A percentile compares a stretch with the other conserved stretches of the same genome.
phyloP scores from a whole-genome alignment of 2,888 invertebrate species.

The Netelia fuscicornis region DNA sequence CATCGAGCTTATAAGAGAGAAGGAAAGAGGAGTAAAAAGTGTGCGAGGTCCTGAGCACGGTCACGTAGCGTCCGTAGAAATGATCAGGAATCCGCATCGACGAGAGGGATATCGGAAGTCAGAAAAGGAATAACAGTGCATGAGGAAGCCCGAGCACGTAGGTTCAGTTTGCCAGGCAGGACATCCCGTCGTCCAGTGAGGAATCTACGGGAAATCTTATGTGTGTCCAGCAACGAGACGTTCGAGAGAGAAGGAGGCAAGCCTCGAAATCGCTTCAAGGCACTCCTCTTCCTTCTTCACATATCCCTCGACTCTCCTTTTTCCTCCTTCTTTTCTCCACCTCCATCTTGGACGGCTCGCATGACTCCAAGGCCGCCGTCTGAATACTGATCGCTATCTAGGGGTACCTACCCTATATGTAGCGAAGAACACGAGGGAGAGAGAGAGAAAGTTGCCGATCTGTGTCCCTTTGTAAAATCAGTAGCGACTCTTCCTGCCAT shows the following conservation, averaged over 20 bases:
- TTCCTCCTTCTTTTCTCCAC: slow-evolving; percentile 46
- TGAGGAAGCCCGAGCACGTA: slow-evolving; percentile 80
- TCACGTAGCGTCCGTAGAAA: slow-evolving; percentile 66
- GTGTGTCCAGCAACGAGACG: slow-evolving; percentile 76
- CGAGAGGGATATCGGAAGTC: slow-evolving; percentile 75
- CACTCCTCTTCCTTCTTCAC: slow-evolving; percentile 29
- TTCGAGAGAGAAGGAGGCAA: slow-evolving; percentile 27
- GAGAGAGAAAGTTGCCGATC: slow-evolving; percentile 64
- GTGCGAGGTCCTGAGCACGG: slow-evolving; percentile 31
- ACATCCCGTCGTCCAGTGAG: slow-evolving; percentile 77
- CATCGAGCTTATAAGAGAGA: slow-evolving; percentile 2
- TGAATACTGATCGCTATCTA: slow-evolving; percentile 75
- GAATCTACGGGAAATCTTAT: slow-evolving; percentile 79
- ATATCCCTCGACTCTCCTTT: slow-evolving; percentile 46
- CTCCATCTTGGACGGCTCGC: slow-evolving; percentile 66
- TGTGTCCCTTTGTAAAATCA: slow-evolving; percentile 79
- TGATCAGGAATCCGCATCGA: slow-evolving; percentile 74
- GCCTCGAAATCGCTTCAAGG: slow-evolving; percentile 51
- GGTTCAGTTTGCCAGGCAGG: slow-evolving; percentile 80
- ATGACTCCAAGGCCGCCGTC: slow-evolving; percentile 74
- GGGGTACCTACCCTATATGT: slow-evolving; percentile 42
- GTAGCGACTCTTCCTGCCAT: slow-evolving; percentile 74
- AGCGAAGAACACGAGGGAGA: slow-evolving; percentile 42
- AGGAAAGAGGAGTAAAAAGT: slow-evolving; percentile 8
- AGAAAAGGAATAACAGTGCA: slow-evolving; percentile 73